Evolutionary conservation across 1,140 invertebrate genomes (phyloP).

Genomic region (Laupala kohalensis): DNA sequence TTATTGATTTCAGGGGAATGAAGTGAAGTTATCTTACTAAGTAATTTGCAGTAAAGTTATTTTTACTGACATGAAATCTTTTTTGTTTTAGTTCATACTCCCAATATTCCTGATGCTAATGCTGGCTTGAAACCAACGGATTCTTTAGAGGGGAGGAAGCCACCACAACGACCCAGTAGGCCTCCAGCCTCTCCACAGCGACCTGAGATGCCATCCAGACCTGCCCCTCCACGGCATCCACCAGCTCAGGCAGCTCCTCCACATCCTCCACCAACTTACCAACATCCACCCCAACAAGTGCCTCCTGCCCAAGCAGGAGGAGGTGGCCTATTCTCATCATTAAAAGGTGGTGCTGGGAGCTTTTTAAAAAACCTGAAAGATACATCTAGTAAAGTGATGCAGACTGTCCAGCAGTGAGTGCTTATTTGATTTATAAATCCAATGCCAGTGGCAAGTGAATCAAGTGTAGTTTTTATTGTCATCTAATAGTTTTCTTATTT

Average conservation of each 20-base stretch:
- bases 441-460: too few species aligned
- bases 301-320: slow-evolving; percentile 12
- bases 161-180: slow-evolving; percentile 2
- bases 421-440: too few species aligned
- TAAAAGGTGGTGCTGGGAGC: slow-evolving; percentile 70
- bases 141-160: not conserved
- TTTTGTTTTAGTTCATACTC: not conserved
- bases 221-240: slow-evolving; percentile 23
- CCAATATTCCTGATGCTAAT: not conserved
- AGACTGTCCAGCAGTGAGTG: slow-evolving; percentile 86
- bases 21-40: too few species aligned
- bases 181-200: slow-evolving; percentile 1
- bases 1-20: too few species aligned
- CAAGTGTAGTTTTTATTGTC: too few species aligned
- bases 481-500: too few species aligned
- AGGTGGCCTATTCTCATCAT: slow-evolving; percentile 62
- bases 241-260: slow-evolving; percentile 21
- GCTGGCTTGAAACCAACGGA: not conserved
- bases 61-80: too few species aligned
- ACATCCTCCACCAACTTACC: slow-evolving; percentile 26
- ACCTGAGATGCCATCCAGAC: slow-evolving; percentile 17
- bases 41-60: too few species aligned
- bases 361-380: slow-evolving; percentile 90
- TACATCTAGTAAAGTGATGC: slow-evolving; percentile 91
- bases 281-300: slow-evolving; percentile 14